Conservation (phyloP, 2,888 invertebrate species). For the Opisthograptis luteolata region DNA sequence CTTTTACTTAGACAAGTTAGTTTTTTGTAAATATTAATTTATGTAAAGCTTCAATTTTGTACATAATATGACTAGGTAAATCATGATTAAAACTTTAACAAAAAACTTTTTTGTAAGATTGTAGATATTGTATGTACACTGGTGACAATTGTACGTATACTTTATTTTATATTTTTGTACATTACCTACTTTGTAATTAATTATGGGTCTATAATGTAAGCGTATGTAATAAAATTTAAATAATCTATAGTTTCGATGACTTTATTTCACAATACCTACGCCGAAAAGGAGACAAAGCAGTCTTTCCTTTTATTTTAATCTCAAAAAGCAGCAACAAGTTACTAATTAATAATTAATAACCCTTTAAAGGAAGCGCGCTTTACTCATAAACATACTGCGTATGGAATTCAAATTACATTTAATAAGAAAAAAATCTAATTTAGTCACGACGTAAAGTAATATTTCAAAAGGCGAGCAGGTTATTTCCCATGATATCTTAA, state of each 20-base stretch:
- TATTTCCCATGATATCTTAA: constrained; percentile 80
- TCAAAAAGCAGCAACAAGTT: too few relatives aligned
- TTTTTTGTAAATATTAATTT: constrained; percentile 76
- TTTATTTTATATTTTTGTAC: constrained; percentile 55
- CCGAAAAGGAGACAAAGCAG: too few relatives aligned
- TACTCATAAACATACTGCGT: background rate
- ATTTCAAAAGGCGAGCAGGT: constrained; percentile 66
- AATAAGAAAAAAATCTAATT: constrained; percentile 53
- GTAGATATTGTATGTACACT: constrained; percentile 23
- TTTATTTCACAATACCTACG: background rate
- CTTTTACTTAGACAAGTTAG: constrained; percentile 37
- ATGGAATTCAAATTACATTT: constrained; percentile 3
- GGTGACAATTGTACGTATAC: constrained; percentile 20
- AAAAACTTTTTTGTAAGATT: constrained; percentile 5
- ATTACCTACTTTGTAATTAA: constrained; percentile 46
- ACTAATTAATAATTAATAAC: background rate
- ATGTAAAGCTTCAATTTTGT: constrained; percentile 60
- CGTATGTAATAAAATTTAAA: constrained; percentile 39
- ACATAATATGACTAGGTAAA: constrained; percentile 55
- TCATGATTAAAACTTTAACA: background rate
- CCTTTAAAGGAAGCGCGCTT: background rate
- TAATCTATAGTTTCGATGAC: background rate
- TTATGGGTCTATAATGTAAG: constrained; percentile 51
- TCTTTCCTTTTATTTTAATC: too few relatives aligned
- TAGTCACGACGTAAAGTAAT: constrained; percentile 55